A percentile compares a stretch with the other conserved stretches of the same genome.
Conservation (phyloP, 2,113 vertebrate species). For the Anseranas semipalmata region DNA sequence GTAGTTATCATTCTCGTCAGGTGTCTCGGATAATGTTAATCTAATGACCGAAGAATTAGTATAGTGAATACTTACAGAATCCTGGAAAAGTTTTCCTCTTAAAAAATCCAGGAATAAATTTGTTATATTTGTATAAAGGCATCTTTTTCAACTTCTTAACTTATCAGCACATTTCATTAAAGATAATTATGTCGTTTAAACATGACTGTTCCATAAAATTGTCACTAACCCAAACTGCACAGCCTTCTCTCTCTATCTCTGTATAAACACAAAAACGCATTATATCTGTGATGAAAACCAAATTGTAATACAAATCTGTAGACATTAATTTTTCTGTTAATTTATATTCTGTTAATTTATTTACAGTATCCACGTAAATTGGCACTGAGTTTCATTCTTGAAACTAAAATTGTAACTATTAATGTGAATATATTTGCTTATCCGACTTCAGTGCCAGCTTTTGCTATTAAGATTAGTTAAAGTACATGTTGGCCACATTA, state of each 20-base stretch:
- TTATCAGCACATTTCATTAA: not conserved
- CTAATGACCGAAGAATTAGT: not conserved
- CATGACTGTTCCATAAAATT: not conserved
- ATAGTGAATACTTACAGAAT: not conserved
- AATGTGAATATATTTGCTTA: conserved; percentile 24
- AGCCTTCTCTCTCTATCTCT: not conserved
- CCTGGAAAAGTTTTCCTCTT: not conserved
- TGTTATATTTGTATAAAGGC: not conserved
- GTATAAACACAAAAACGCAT: rapidly evolving
- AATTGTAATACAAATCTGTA: not conserved
- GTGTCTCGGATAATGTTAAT: not conserved
- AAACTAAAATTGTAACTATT: conserved; percentile 8
- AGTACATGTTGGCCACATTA: conserved; percentile 17
- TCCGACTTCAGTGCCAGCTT: conserved; percentile 10
- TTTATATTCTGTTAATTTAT: not conserved
- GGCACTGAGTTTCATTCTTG: not conserved
- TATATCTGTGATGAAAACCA: not conserved
- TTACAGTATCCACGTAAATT: not conserved
- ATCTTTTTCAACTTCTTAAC: not conserved
- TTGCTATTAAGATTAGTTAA: conserved; percentile 58
- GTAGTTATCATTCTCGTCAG: not conserved
- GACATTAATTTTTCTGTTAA: not conserved
- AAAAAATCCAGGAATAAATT: not conserved
- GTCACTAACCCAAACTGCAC: not conserved
- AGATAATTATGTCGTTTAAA: not conserved